phyloP scores from a whole-genome alignment of 2,113 vertebrate species.

The Ceuthmochares aereus region DNA sequence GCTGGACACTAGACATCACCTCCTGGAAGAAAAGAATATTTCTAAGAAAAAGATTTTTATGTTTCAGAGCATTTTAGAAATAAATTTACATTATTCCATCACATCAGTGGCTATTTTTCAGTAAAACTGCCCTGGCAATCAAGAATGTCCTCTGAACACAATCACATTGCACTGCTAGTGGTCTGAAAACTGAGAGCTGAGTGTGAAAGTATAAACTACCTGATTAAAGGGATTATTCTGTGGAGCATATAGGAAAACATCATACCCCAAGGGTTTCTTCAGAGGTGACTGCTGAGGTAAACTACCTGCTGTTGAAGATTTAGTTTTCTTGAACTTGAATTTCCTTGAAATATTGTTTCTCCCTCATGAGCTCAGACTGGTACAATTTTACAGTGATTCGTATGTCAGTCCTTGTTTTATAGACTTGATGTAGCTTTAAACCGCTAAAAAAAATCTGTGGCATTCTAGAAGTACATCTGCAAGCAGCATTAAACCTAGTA shows the following conservation, averaged over 20 bases:
- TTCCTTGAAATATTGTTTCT: background rate
- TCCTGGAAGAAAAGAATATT: background rate
- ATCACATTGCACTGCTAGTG: background rate
- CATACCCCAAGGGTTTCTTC: background rate
- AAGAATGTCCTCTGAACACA: background rate
- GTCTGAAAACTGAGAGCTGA: background rate
- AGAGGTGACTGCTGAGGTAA: background rate
- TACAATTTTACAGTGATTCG: background rate
- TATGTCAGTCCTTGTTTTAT: background rate
- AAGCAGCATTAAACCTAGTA: background rate
- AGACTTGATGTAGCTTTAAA: background rate
- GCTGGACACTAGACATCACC: background rate
- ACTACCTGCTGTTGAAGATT: background rate
- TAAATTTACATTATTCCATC: background rate
- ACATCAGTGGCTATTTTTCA: background rate
- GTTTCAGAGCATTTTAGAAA: background rate
- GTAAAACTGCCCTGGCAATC: background rate
- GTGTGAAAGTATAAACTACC: constrained; percentile 6
- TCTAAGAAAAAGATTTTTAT: background rate
- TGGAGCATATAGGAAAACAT: background rate
- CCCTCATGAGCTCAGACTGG: background rate
- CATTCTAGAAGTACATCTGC: background rate
- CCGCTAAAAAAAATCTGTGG: background rate
- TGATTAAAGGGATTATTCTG: constrained; percentile 16
- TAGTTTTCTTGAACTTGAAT: background rate